phyloP scores from a whole-genome alignment of 2,888 invertebrate genomes.

The Acholoe squamosa region DNA sequence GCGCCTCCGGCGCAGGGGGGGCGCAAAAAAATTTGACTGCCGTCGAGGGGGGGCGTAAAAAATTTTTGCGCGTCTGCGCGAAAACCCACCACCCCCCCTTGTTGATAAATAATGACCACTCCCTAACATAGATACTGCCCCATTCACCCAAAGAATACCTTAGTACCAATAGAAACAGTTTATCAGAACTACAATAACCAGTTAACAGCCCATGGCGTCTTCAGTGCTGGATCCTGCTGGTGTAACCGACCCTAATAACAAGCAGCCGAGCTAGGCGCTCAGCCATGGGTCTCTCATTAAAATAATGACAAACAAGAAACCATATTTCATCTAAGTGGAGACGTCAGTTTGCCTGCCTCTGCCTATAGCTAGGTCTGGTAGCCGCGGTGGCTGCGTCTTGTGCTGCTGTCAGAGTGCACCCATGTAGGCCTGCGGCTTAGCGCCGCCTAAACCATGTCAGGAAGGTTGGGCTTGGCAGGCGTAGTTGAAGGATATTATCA shows the following conservation, averaged over 20 bases:
- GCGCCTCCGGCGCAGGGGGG: too few species aligned
- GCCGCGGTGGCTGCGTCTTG: too few species aligned
- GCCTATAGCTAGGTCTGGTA: background rate
- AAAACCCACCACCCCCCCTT: too few species aligned
- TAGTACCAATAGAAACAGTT: background rate
- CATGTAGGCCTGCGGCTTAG: background rate
- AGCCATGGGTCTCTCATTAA: background rate
- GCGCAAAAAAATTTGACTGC: too few species aligned
- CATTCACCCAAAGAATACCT: background rate
- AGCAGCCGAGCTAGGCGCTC: background rate
- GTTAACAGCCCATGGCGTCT: too few species aligned
- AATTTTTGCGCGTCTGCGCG: too few species aligned
- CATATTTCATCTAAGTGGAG: background rate
- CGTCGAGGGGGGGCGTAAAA: too few species aligned
- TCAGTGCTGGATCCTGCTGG: too few species aligned
- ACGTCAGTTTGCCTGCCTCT: background rate
- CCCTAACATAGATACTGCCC: background rate
- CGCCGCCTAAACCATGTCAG: background rate
- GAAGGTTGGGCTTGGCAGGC: background rate
- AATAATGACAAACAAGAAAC: background rate
- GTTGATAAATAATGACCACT: too few species aligned
- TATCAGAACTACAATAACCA: background rate
- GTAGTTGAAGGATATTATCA: background rate
- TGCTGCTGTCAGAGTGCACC: constrained; percentile 45
- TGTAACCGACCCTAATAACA: too few species aligned